Evolutionary conservation across 2,113 vertebrate species (phyloP), one percentile per base, ranked within the genome.

Genomic region (Microtus ochrogaster): DNA sequence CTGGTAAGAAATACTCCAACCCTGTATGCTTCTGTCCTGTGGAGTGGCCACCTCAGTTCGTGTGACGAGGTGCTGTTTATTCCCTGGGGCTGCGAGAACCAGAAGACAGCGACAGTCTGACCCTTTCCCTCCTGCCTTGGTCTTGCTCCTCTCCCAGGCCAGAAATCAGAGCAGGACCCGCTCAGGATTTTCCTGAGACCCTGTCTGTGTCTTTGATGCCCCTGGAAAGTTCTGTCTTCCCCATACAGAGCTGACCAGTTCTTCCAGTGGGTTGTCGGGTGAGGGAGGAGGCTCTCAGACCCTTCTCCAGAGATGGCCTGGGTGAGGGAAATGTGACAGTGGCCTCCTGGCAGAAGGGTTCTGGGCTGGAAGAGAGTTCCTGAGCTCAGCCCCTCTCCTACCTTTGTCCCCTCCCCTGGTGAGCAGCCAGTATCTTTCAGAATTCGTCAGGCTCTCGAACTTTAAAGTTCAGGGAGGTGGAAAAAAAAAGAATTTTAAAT

Each of bases 401-500:
- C 22, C n/a, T 41, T 12, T 36, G 11, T 3, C 12, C 21, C 12
- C 21, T 44, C 26, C 1, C 3, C 11, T 0, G 2, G 7, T 33
- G 33, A 49, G 9, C 10, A 19, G 6, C 22, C 0, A 7, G 3
- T 10, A 28, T 63, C 85, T 36, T 68, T 19, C 5, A 79, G 19
- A 52, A 88, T 52, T 73, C 78, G 84, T 74, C 82, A 52, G 14
- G 49, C 17, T 77, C 82, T 11, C 1, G 5, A 30, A 10, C 72
- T 91, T 92, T 44, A 91, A 92, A 74, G 83, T 88, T 63, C 88
- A 28, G 11, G 3, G 95, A 96, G 91, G 39, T 58, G 19, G 8
- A 63, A 47, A 74, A 19, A 19, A 81, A 36, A 65, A 2, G 87
- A 19, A 17, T 87, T 96, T 97, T 93, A 87, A 86, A 96, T 90